Percentiles rank a stretch among this genome's conserved stretches.
Conservation (phyloP, 2,113 vertebrate genomes). For the Solenodon paradoxus region DNA sequence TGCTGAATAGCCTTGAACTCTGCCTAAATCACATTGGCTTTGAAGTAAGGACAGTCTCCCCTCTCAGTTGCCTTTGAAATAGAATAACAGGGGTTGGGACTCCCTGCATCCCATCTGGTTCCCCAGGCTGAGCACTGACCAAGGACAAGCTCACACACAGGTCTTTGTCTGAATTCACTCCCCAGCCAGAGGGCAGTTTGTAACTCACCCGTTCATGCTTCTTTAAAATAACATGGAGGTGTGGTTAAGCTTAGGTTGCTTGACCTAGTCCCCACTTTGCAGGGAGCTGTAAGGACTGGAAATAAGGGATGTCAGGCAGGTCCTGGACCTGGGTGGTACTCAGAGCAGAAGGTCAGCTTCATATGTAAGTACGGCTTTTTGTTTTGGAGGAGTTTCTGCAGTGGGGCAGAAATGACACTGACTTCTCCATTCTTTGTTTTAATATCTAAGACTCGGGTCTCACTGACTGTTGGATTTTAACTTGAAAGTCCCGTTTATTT, state of each 20-base stretch:
- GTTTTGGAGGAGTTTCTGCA: too few relatives aligned
- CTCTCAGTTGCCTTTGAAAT: too few relatives aligned
- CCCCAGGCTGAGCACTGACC: accelerated
- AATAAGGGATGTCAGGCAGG: background rate
- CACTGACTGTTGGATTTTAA: background rate
- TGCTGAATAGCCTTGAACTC: background rate
- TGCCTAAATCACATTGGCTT: background rate
- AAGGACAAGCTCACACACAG: too few relatives aligned
- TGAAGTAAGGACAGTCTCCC: accelerated
- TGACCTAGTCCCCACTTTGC: background rate
- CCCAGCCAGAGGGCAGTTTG: background rate
- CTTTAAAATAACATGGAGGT: background rate
- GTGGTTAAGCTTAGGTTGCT: background rate
- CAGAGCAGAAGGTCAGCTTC: background rate
- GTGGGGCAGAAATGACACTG: background rate
- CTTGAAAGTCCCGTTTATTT: too few relatives aligned
- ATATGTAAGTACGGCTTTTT: background rate
- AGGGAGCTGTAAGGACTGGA: background rate
- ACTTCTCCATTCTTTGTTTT: background rate
- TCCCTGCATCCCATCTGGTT: background rate
- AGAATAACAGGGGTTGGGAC: too few relatives aligned
- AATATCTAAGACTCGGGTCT: too few relatives aligned
- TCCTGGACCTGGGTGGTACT: background rate
- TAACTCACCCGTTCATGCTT: background rate
- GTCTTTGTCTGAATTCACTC: too few relatives aligned